Evolutionary conservation across 35 echinoderm and acorn worm species (phyloP).

Genomic region (Ophioderma brevispina): DNA sequence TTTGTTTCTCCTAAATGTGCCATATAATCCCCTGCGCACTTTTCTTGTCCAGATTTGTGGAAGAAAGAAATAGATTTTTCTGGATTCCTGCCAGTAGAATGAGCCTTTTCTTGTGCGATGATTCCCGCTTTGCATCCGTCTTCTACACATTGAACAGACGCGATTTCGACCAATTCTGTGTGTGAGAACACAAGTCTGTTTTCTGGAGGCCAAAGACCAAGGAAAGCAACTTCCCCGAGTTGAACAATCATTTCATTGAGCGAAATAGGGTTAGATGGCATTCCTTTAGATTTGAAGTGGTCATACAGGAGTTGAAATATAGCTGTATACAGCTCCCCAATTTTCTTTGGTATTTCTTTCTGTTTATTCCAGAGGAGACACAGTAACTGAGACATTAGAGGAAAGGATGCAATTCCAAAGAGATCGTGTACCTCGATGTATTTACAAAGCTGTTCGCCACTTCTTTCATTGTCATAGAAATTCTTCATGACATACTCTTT

Average conservation of each 20-base stretch:
- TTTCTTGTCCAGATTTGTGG: background rate
- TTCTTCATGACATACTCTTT: slow-evolving; percentile 28
- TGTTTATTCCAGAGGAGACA: background rate
- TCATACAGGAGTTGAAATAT: background rate
- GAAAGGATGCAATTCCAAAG: background rate
- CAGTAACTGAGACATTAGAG: background rate
- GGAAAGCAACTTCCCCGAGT: background rate
- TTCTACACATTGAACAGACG: background rate
- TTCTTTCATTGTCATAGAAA: background rate
- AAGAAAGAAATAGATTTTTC: background rate
- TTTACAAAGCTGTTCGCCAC: background rate
- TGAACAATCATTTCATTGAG: background rate
- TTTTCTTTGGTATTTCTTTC: background rate
- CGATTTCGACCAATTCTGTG: background rate
- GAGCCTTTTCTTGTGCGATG: background rate
- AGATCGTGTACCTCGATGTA: background rate
- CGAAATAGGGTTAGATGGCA: background rate
- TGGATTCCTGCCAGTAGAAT: background rate
- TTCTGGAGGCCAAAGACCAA: background rate
- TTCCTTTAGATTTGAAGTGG: background rate
- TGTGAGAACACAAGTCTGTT: background rate
- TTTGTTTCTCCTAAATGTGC: background rate
- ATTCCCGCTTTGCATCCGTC: background rate
- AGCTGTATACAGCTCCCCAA: background rate
- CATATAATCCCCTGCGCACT: background rate